Base-by-base conservation (phyloP, 2,888 invertebrate genomes). In the Thymelicus acteon region DNA sequence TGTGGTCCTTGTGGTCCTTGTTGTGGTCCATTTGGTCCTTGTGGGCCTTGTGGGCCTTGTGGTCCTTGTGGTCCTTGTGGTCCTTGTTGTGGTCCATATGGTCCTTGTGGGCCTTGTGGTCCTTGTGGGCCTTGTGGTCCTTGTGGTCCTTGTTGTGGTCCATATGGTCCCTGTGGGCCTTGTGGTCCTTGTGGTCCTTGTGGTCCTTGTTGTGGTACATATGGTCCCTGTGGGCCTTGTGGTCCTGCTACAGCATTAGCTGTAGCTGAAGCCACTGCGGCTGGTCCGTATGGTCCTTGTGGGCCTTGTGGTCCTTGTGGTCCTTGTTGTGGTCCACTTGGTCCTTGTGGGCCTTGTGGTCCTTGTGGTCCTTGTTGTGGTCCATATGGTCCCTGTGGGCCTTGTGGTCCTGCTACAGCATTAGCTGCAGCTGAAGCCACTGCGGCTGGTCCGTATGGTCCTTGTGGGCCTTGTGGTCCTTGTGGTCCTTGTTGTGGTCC, bases 1-100 rank as follows among this genome's bases (percentile, higher is more conserved):
- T 60, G n/a, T n/a, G 58, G 58, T 58, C 58, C 58, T 10, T 58
- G 58, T 19, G 54, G 24, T 24, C 15, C 19, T 54, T 40, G 40
- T 40, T n/a, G 19, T 54, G 15, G 39, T 40, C 54, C n/a, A 24
- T 5, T 1, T 54, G 54, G 54, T 54, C 54, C 54, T 19, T 54
- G n/a, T n/a, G n/a, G n/a, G n/a, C n/a, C n/a, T n/a, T n/a, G 54
- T 40, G 40, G 40, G 2, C 40, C 40, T 40, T 40, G 40, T 40
- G 40, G 40, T 40, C 40, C 40, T 40, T 7, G 15, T 54, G 6
- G 40, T 6, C 40, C 40, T 40, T 7, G 44, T 10, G 44, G 44
- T 1, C 8, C 44, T 31, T 31, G 44, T 10, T n/a, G 4, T 44
- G 44, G 44, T 44, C 44, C 44, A 12, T 12, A 12, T 44, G 44